Percentiles rank a stretch among this genome's conserved stretches.
These are phyloP conservation scores for Oreonectes daqikongensis DNA, from an alignment of 2,797 vertebrate genomes.

Conservation along the genomic window DNA sequence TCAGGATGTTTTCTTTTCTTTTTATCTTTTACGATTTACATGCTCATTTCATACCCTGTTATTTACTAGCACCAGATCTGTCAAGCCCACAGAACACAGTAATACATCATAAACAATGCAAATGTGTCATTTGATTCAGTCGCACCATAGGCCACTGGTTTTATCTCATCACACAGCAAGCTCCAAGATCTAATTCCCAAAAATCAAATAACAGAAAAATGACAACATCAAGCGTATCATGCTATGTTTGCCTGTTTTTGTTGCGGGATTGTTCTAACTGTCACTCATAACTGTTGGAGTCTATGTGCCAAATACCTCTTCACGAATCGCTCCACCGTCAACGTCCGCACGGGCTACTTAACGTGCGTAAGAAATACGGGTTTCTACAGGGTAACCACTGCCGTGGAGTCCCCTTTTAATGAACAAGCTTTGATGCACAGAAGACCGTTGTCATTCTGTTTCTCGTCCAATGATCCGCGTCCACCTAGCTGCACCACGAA, in stretches of 20 bases:
- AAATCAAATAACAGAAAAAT: conserved; percentile 39
- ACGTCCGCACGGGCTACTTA: conserved; percentile 49
- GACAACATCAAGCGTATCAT: conserved; percentile 26
- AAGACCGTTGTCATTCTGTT: conserved; percentile 47
- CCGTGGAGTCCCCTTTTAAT: conserved; percentile 67
- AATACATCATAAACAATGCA: conserved; percentile 11
- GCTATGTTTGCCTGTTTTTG: conserved; percentile 21
- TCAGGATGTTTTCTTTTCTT: neutral
- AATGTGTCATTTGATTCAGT: conserved; percentile 19
- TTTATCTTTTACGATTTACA: neutral
- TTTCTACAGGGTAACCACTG: conserved; percentile 68
- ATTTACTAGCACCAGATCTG: conserved; percentile 1
- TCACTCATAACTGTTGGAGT: conserved; percentile 48
- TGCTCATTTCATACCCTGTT: neutral
- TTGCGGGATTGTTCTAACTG: conserved; percentile 45
- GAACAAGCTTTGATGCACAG: conserved; percentile 62
- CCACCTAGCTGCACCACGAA: conserved; percentile 40
- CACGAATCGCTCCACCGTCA: conserved; percentile 51
- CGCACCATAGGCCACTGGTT: neutral
- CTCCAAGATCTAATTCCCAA: conserved; percentile 38
- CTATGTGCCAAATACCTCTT: conserved; percentile 64
- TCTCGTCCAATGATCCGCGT: conserved; percentile 48
- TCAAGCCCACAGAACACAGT: conserved; percentile 13
- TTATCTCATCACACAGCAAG: conserved; percentile 19
- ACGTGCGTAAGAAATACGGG: conserved; percentile 75